phyloP scores from a whole-genome alignment of 2,113 vertebrate genomes.

The Pteruthius melanotis region DNA sequence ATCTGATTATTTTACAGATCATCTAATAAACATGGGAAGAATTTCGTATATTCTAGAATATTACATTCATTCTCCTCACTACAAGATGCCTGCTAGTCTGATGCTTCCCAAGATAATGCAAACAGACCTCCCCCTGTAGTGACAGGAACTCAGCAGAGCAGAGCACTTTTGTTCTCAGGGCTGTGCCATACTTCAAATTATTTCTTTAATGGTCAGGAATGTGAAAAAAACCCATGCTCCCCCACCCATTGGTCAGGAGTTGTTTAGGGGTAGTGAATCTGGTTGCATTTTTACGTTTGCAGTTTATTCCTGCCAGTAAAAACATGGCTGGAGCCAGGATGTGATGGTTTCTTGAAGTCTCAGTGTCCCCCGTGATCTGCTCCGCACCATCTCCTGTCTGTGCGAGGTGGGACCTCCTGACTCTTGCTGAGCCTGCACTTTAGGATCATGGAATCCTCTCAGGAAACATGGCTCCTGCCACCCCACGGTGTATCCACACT shows the following conservation, averaged over 20 bases:
- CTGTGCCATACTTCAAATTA: neutral
- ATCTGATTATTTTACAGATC: slow-evolving; percentile 12
- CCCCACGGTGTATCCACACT: rapidly evolving
- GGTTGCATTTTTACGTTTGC: neutral
- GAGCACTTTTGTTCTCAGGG: neutral
- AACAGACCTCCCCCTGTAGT: neutral
- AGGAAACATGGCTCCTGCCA: neutral
- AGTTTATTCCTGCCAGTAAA: neutral
- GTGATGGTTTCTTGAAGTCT: neutral
- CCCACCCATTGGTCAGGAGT: neutral
- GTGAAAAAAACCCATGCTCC: neutral
- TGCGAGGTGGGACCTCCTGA: rapidly evolving
- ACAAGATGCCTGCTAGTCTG: neutral
- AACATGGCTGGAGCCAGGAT: neutral
- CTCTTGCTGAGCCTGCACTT: neutral
- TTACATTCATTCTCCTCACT: neutral
- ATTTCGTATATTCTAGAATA: slow-evolving; percentile 1
- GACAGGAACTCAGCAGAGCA: neutral
- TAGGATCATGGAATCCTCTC: neutral
- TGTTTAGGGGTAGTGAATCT: neutral
- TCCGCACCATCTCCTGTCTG: neutral
- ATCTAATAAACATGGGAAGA: neutral
- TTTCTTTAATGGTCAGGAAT: neutral
- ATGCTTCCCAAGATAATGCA: neutral
- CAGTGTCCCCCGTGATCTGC: neutral